Base-by-base conservation (phyloP, 1,140 invertebrate genomes). In the Leucophenga varia region DNA sequence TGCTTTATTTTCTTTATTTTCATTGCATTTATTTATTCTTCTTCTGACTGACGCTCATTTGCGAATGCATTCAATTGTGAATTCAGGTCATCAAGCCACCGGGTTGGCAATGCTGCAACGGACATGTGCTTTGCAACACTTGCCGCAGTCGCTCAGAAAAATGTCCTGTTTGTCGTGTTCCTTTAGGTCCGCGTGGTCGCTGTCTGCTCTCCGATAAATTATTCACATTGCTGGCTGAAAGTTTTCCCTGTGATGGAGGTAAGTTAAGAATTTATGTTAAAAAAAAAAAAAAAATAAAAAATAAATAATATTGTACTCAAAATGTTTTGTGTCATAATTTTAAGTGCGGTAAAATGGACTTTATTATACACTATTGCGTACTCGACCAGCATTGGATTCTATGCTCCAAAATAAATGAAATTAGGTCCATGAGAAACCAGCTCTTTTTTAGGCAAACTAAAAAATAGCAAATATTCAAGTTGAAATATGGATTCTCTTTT, bases 81-180 rank as follows among this genome's bases (percentile, higher is more conserved):
- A 55, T 64, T 45, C 54, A 74, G 72, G 69, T 74, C 43, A 67
- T 76, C 43, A 64, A 74, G 35, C 77, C 77, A 45, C 78, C 78
- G 37, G 71, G 76, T 40, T 74, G 71, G 59, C 77, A 79, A 48
- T 79, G 77, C 58, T 74, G 68, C 59, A 79, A 78, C 43, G 77
- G 77, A 51, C 76, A 78, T 55, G 63, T 78, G 18, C 61, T 78
- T 10, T 78, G 76, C 40, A 72, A 72, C 52, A 68, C 70, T 55
- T 77, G 76, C 55, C 71, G 76, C 37, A 61, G 64, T 40, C 73
- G 76, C 21, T 68, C 75, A 8, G 69, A 67, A n/a, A 72, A 72
- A 47, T 78, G 76, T 56, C 75, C 76, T 9, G 69, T 78, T 22
- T 78, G 76, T 49, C 58, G 76, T 10, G 75, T 76, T 39, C 57